These are phyloP conservation scores for Monopterus albus DNA, from an alignment of 2,113 vertebrate species.

Conservation along the genomic window DNA sequence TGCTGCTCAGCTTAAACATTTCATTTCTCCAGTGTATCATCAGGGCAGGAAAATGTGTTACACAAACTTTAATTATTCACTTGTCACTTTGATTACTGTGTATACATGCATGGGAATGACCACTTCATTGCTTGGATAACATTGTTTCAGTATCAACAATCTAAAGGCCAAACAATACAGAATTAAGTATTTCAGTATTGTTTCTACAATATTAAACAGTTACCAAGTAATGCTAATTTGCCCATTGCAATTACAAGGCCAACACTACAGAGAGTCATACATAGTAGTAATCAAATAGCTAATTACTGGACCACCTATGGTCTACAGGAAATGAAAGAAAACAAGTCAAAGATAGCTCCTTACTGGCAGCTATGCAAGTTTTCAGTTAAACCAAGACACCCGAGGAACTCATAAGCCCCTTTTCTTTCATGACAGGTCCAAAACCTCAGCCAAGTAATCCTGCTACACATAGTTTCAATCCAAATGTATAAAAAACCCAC, in stretches of 20 bases:
- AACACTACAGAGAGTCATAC: conserved; percentile 45
- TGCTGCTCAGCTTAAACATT: conserved; percentile 1
- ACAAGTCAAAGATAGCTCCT: conserved; percentile 22
- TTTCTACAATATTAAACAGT: conserved; percentile 55
- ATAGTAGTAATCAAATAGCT: conserved; percentile 41
- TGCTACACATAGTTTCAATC: conserved; percentile 27
- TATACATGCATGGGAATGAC: conserved; percentile 26
- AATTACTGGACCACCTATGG: conserved; percentile 44
- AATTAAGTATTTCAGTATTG: conserved; percentile 23
- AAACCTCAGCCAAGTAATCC: conserved; percentile 25
- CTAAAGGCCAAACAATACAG: conserved; percentile 28
- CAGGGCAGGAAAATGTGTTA: conserved; percentile 18
- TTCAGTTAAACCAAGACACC: conserved; percentile 28
- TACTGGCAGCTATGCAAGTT: conserved; percentile 22
- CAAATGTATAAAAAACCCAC: conserved; percentile 37
- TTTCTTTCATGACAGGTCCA: conserved; percentile 39
- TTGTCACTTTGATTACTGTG: no score
- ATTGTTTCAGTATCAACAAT: conserved; percentile 21
- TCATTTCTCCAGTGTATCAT: not conserved
- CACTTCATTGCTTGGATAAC: conserved; percentile 4
- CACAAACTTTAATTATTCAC: conserved; percentile 19
- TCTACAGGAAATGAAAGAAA: conserved; percentile 30
- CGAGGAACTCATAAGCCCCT: conserved; percentile 17
- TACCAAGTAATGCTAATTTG: conserved; percentile 43
- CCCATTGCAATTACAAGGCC: conserved; percentile 54